Base-by-base conservation (phyloP, 2,888 invertebrate species). In the Serripes groenlandicus region DNA sequence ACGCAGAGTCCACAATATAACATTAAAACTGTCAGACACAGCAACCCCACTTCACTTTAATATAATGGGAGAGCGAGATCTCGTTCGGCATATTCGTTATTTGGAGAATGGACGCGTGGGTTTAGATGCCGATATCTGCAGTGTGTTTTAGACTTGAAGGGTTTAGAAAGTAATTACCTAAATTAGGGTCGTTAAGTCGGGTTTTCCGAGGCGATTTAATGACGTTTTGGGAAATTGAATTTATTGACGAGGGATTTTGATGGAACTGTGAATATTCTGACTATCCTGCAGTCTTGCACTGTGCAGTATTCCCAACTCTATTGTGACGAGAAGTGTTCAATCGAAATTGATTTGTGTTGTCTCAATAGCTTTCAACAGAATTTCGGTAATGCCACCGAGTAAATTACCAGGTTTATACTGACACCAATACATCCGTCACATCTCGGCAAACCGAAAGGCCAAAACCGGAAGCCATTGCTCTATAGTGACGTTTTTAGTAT, bases 131-230 rank as follows among this genome's bases (percentile, higher is more conserved):
- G 34, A 34, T 26, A 30, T 15, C 26, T 58, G 58, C 58, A 58
- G 58, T 58, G 58, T 58, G 28, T 26, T 62, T n/a, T 11, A 30
- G 34, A 30, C 62, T n/a, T 34, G 62, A 62, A 21, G 32, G 62
- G 62, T 62, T 62, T 62, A 62, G 34, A 62, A 62, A 30, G 62
- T 62, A 62, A 62, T 62, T 34, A 62, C 62, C 34, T 4, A 30
- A 62, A 62, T 34, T 34, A 62, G 62, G 62, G 62, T 62, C 62
- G 34, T 62, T 34, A 62, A 62, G 62, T 30, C 58, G 58, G 23
- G 23, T 58, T 58, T 58, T 58, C 58, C 28, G 28, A 28, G 28
- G 58, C 26, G 58, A 28, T 58, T 58, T 58, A 58, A 58, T 58
- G 58, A 28, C 58, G 58, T 58, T 58, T 26, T 28, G n/a, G 58